A percentile compares a stretch with the other conserved stretches of the same genome.
These are phyloP conservation scores for Epirrhoe alternata DNA, from an alignment of 2,888 invertebrate genomes.

Conservation along the genomic window DNA sequence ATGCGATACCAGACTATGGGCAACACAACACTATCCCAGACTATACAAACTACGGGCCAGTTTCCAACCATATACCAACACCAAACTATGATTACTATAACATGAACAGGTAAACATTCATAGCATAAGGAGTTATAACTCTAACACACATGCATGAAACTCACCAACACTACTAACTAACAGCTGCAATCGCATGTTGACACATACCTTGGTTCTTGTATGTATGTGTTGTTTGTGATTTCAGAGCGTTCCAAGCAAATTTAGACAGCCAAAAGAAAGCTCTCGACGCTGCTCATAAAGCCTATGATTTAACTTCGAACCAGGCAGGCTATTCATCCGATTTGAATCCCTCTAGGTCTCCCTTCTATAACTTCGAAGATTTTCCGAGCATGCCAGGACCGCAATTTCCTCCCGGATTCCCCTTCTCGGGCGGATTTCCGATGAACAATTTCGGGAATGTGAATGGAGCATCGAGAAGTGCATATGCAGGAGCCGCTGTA, in stretches of 20 bases:
- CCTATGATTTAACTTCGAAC: slow-evolving; percentile 72
- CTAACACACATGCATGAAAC: slow-evolving; percentile 7
- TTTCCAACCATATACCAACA: slow-evolving; percentile 8
- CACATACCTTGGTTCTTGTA: slow-evolving; percentile 1
- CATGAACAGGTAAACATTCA: slow-evolving; percentile 23
- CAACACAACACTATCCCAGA: slow-evolving; percentile 3
- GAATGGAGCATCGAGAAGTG: slow-evolving; percentile 41
- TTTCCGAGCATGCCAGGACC: slow-evolving; percentile 39
- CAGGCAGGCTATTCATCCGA: slow-evolving; percentile 61
- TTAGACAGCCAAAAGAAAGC: slow-evolving; percentile 68
- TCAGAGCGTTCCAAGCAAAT: slow-evolving; percentile 70
- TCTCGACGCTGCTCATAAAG: slow-evolving; percentile 70
- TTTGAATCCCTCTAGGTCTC: slow-evolving; percentile 65
- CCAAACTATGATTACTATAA: slow-evolving; percentile 14
- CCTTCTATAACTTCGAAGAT: slow-evolving; percentile 36
- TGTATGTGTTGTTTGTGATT: slow-evolving; percentile 48
- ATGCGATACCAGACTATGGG: slow-evolving; percentile 3
- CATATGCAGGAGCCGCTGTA: slow-evolving; percentile 82
- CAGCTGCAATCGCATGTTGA: slow-evolving; percentile 22
- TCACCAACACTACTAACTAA: slow-evolving; percentile 21
- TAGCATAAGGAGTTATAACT: not conserved
- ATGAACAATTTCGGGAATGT: slow-evolving; percentile 46
- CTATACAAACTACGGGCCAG: slow-evolving; percentile 3
- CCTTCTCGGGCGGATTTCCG: slow-evolving; percentile 43
- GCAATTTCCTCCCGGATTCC: slow-evolving; percentile 37